phyloP scores from a whole-genome alignment of 2,797 vertebrate genomes.

The Onychomys torridus region DNA sequence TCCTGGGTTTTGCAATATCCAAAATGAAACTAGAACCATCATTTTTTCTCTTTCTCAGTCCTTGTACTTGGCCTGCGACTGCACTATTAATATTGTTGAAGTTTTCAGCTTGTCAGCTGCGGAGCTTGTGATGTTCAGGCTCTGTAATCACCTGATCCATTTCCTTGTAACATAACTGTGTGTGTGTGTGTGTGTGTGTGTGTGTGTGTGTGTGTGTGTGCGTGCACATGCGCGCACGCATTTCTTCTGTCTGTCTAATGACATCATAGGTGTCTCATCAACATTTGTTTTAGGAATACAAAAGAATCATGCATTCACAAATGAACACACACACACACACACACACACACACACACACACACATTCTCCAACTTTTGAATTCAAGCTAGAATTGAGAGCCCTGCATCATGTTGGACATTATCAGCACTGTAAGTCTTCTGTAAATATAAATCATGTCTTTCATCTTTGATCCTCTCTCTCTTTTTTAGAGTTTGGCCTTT shows the following conservation, averaged over 20 bases:
- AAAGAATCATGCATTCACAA: neutral
- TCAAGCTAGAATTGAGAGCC: neutral
- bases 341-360: neutral
- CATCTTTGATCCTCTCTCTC: neutral
- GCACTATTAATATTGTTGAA: neutral
- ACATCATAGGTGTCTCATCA: neutral
- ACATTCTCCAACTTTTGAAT: neutral
- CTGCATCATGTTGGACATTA: neutral
- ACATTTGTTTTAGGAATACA: slow-evolving; percentile 8
- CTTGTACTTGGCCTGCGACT: neutral
- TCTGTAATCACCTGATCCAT: neutral
- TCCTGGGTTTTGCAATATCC: neutral
- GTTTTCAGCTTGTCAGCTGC: neutral
- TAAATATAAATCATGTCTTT: neutral
- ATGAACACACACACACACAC: neutral
- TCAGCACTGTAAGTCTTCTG: neutral
- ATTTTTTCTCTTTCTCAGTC: neutral
- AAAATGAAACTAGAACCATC: neutral
- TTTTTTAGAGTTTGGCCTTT: neutral
- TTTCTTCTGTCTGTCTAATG: neutral
- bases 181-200: neutral
- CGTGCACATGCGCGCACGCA: no score
- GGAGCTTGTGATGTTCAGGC: neutral
- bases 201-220: neutral
- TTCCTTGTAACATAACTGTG: neutral